These are phyloP conservation scores for Embiotoca jacksoni DNA, from an alignment of 2,113 vertebrate genomes.

Conservation along the genomic window DNA sequence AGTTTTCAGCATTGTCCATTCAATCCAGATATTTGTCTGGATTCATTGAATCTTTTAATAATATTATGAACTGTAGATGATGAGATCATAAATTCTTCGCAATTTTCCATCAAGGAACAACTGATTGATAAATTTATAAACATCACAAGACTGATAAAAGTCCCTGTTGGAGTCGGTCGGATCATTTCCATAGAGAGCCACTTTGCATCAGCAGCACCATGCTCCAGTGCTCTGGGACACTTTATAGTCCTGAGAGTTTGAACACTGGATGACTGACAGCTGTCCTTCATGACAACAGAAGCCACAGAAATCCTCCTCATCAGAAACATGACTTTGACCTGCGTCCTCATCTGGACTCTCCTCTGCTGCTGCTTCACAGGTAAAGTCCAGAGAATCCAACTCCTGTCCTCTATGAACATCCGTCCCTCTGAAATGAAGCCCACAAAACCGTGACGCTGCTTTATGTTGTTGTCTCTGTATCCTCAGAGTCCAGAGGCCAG, in stretches of 20 bases:
- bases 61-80: no score
- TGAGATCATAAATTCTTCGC: no score
- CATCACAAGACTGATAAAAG: background rate
- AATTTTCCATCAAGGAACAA: background rate
- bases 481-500: slow-evolving; percentile 61
- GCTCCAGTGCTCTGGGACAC: slow-evolving; percentile 54
- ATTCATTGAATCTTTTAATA: no score
- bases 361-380: slow-evolving; percentile 63
- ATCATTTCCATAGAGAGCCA: slow-evolving; percentile 44
- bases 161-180: slow-evolving; percentile 25
- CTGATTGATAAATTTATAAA: background rate
- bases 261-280: slow-evolving; percentile 51
- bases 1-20: no score
- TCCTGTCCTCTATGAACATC: slow-evolving; percentile 38
- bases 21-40: no score
- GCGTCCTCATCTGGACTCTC: slow-evolving; percentile 49
- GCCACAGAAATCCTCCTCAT: slow-evolving; percentile 30
- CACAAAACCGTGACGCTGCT: slow-evolving; percentile 24
- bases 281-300: slow-evolving; percentile 47
- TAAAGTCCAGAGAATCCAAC: slow-evolving; percentile 46
- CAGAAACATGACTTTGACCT: slow-evolving; percentile 24
- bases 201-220: slow-evolving; percentile 55
- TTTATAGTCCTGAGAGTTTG: slow-evolving; percentile 53
- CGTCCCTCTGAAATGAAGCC: slow-evolving; percentile 45
- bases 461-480: slow-evolving; percentile 46